phyloP scores from a whole-genome alignment of 2,888 invertebrate species.

The Philereme transversata region DNA sequence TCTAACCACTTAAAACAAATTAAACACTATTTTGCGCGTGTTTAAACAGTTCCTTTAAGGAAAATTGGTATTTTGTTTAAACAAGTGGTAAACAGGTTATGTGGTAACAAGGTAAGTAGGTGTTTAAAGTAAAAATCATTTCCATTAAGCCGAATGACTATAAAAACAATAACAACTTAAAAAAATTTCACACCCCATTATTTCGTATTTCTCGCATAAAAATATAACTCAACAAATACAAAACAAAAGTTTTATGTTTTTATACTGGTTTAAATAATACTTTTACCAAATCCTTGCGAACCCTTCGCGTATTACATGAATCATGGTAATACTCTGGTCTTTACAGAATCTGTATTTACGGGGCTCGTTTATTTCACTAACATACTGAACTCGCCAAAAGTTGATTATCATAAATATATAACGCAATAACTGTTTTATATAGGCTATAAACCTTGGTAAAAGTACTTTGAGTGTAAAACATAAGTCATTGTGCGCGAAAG shows the following conservation, averaged over 20 bases:
- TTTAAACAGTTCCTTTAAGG: too few relatives aligned
- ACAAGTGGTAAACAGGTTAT: too few relatives aligned
- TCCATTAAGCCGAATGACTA: too few relatives aligned
- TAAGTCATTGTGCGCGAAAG: constrained; percentile 11
- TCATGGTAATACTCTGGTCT: constrained; percentile 38
- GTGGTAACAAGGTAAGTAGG: too few relatives aligned
- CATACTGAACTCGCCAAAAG: constrained; percentile 42
- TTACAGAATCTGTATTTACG: constrained; percentile 49
- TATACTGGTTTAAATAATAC: constrained; percentile 11
- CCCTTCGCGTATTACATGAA: constrained; percentile 28
- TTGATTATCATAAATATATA: constrained; percentile 41
- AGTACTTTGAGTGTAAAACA: constrained; percentile 22
- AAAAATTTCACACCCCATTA: not conserved
- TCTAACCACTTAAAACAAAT: too few relatives aligned
- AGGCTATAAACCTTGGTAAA: constrained; percentile 31
- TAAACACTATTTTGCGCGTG: too few relatives aligned
- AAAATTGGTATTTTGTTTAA: too few relatives aligned
- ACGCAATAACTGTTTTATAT: constrained; percentile 41
- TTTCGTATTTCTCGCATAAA: not conserved
- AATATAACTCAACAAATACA: constrained; percentile 1
- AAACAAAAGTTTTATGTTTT: constrained; percentile 8
- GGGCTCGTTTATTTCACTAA: constrained; percentile 50
- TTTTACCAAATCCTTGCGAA: constrained; percentile 20
- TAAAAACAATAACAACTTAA: too few relatives aligned
- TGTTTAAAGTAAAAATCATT: too few relatives aligned